Evolutionary conservation across 1,140 invertebrate genomes (phyloP), one percentile per base, ranked within the genome.

Genomic region (Hypothenemus hampei): DNA sequence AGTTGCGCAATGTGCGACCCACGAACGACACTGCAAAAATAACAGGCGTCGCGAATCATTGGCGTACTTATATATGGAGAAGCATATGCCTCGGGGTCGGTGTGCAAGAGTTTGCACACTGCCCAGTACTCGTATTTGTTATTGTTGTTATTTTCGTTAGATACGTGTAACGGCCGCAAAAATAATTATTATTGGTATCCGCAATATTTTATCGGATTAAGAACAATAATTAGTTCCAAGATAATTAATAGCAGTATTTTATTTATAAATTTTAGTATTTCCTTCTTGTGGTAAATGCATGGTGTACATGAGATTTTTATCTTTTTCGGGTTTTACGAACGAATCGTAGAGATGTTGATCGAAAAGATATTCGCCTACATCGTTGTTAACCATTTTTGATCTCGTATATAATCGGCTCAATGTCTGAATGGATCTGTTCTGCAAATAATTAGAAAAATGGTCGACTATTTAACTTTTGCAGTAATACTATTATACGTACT

Each of bases 401-500:
- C 52, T 40, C 1, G 48, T 45, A 7, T 61, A 41, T 7, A 65
- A 51, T 35, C 64, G 55, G 13, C 43, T 49, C 19, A 67, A 31
- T 21, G 60, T 51, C 35, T 58, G 58, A 49, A 69, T 66, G 4
- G 65, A 65, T 45, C 52, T 43, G 33, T 67, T 60, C 59, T 66
- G 29, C 3, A 62, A 60, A 50, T 43, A 37, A 8, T 21, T 48
- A 19, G 31, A 16, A 31, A 21, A 10, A 16, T 41, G 39, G 5
- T 6, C 10, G 20, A 47, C 36, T 43, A n/a, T 41, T 5, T 41
- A 20, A 19, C 7, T 41, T 8, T 18, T 41, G 16, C 20, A 35
- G 10, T 36, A 33, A 19, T 1, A n/a, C 8, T 19, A 35, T 41
- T 41, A 29, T 13, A 20, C 21, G 35, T 10, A 89, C 85, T 71